Evolutionary conservation across 2,888 invertebrate genomes (phyloP).

Genomic region (Brenthis ino): DNA sequence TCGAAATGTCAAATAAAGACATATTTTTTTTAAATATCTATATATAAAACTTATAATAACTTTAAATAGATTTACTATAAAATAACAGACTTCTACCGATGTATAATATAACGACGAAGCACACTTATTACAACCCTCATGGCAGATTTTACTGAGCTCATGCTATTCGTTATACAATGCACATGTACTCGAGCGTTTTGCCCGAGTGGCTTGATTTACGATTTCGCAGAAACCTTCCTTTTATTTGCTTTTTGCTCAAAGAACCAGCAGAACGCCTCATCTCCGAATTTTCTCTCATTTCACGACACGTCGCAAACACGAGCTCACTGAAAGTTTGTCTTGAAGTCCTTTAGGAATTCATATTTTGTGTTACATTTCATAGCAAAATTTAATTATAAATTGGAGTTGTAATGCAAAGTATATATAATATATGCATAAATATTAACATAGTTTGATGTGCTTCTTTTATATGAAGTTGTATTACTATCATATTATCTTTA

Average conservation of each 20-base stretch:
- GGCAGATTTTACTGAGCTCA: no score
- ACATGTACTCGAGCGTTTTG: conserved; percentile 43
- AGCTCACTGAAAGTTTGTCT: conserved; percentile 4
- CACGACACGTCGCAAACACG: conserved; percentile 32
- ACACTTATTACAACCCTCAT: no score
- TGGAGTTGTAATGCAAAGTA: not conserved
- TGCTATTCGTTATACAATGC: conserved; percentile 44
- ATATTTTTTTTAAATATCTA: no score
- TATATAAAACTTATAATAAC: no score
- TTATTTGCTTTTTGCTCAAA: conserved; percentile 53
- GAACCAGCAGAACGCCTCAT: conserved; percentile 44
- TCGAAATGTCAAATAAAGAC: no score
- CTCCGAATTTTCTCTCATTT: conserved; percentile 29
- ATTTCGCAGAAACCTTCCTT: conserved; percentile 47
- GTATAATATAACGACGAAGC: no score
- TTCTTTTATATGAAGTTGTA: no score
- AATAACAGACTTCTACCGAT: no score
- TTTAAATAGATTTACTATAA: no score
- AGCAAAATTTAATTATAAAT: not conserved
- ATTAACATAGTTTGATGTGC: no score
- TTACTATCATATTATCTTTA: no score
- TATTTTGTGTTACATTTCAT: conserved; percentile 1
- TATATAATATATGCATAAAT: not conserved
- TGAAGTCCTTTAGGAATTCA: not conserved
- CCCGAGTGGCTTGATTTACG: conserved; percentile 54